Evolutionary conservation across 2,113 vertebrate genomes (phyloP).

Genomic region (Elephantulus edwardii): DNA sequence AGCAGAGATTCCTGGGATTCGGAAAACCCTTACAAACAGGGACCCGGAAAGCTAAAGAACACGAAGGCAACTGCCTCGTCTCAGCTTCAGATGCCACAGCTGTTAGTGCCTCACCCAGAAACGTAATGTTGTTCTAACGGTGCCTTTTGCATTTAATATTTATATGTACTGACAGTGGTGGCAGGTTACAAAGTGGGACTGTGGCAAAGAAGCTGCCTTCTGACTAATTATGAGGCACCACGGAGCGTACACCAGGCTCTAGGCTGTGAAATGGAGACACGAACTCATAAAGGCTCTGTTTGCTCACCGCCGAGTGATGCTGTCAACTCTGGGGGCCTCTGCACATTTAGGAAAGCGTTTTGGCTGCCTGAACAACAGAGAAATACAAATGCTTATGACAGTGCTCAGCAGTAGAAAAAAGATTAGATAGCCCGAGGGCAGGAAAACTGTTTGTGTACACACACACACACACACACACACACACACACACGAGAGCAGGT

Average conservation of each 20-base stretch:
- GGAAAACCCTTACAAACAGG: not conserved
- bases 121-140: not conserved
- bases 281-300: constrained; percentile 45
- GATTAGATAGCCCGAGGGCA: constrained; percentile 74
- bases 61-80: not conserved
- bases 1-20: not conserved
- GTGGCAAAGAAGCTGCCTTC: constrained; percentile 62
- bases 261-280: constrained; percentile 53
- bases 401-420: constrained; percentile 76
- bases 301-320: constrained; percentile 51
- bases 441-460: not conserved
- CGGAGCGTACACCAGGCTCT: not conserved
- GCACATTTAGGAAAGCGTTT: constrained; percentile 72
- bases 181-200: constrained; percentile 69
- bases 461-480: constrained; percentile 35
- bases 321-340: constrained; percentile 59
- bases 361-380: constrained; percentile 73
- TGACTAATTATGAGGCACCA: constrained; percentile 70
- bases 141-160: constrained; percentile 66
- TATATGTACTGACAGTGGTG: constrained; percentile 47
- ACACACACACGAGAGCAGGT: constrained; percentile 58
- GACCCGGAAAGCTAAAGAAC: not conserved
- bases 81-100: not conserved
- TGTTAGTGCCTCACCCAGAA: constrained; percentile 24
- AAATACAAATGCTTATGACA: constrained; percentile 82